Evolutionary conservation across 53 echinoderm and acorn worm genomes (phyloP).

Genomic region (Temnopleurus reevesii): DNA sequence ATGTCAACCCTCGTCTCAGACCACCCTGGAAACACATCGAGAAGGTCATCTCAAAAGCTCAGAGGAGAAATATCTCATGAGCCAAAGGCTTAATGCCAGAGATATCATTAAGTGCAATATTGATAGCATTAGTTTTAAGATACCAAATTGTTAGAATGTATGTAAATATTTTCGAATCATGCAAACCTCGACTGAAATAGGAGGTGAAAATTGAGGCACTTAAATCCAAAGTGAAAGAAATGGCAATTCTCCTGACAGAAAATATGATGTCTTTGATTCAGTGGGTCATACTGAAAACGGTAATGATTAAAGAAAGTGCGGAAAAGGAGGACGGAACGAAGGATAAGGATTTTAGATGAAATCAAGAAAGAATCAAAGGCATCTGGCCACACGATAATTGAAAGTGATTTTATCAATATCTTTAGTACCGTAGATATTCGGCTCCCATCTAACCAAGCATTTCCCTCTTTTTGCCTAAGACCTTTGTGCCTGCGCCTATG

Average conservation of each 20-base stretch:
- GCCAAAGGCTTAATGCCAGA: neutral
- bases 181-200: neutral
- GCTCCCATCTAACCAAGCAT: neutral
- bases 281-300: too few species aligned
- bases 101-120: neutral
- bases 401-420: neutral
- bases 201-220: neutral
- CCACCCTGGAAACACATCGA: conserved; percentile 39
- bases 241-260: neutral
- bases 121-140: neutral
- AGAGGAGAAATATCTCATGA: neutral
- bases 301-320: too few species aligned
- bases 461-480: neutral
- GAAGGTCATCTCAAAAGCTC: neutral
- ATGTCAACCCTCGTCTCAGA: neutral
- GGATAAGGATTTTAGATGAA: neutral
- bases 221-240: neutral
- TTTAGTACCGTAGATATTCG: conserved; percentile 11
- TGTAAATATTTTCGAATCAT: neutral
- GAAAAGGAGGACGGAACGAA: neutral
- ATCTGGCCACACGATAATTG: conserved; percentile 4
- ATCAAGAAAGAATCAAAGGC: neutral
- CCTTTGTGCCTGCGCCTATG: too few species aligned
- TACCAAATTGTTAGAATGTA: neutral
- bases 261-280: too few species aligned